Base-by-base conservation (phyloP, 2,888 invertebrate species). In the Drosophila emarginata region DNA sequence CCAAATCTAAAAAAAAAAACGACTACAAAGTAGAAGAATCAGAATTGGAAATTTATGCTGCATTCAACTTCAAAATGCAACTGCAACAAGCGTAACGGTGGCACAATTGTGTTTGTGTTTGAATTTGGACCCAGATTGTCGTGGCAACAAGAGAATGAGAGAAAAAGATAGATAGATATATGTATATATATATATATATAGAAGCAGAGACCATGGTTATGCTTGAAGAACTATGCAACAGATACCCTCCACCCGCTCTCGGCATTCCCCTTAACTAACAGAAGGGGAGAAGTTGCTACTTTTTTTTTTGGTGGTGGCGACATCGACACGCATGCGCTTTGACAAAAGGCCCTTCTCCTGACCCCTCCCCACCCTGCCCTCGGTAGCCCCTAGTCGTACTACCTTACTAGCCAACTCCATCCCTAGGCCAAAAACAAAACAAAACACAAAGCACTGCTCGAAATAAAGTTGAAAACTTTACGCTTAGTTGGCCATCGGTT, bases 261-360 rank as follows among this genome's bases (percentile, higher is more conserved):
- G 32, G 32, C 28, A 4, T 1, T 5, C 28, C 28, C 28, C 1
- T 28, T 28, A 4, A 28, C 28, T 4, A 28, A 28, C 28, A 28
- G 32, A 9, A 21, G 21, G 45, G 11, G 45, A 9, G 40, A 40
- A 40, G 45, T 36, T 39, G 53, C 18, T 54, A 26, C 66, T 56
- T 61, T 23, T 23, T 23, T 23, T 23, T 65, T 67, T 63, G 78
- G 61, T 74, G 77, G 78, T 79, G 79, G 84, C 78, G 84, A 83
- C 84, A 82, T 71, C 82, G 85, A 81, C 83, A 83, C 83, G 82
- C 84, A 84, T 82, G 84, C 82, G 77, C 64, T 52, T 71, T 80
- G 74, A 57, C 76, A 69, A 76, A 65, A 70, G 68, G 68, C 68
- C 74, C 64, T 67, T 18, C 32, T 61, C 23, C 6, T 2, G 26